These are phyloP conservation scores for Heliconius hewitsoni DNA, from an alignment of 1,140 invertebrate genomes.

Conservation along the genomic window DNA sequence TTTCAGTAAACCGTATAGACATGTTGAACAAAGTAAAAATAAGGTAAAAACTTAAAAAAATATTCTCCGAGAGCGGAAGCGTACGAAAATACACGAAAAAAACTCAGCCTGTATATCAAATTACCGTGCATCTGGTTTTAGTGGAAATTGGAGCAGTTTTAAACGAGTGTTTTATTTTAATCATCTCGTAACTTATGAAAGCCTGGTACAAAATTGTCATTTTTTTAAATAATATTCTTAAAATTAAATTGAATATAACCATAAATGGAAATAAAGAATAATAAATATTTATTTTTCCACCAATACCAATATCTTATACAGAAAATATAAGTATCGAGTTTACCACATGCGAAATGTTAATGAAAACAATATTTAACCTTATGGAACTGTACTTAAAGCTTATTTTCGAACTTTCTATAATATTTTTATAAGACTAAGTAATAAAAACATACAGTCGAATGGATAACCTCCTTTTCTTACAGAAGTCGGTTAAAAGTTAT, in stretches of 20 bases:
- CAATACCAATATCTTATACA: background rate
- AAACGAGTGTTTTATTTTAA: constrained; percentile 42
- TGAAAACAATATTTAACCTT: background rate
- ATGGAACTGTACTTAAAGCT: background rate
- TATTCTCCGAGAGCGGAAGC: constrained; percentile 50
- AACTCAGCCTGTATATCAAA: constrained; percentile 57
- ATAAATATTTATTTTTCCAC: constrained; percentile 11
- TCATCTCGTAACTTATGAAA: constrained; percentile 34
- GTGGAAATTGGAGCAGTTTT: constrained; percentile 48
- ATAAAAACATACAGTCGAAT: no score
- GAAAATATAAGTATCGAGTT: background rate
- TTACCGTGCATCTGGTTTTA: constrained; percentile 65
- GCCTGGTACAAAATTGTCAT: constrained; percentile 41
- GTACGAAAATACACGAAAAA: constrained; percentile 50
- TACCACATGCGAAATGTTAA: background rate
- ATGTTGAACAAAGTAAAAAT: constrained; percentile 38
- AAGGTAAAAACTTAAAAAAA: constrained; percentile 39
- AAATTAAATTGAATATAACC: constrained; percentile 17
- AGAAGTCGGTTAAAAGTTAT: background rate
- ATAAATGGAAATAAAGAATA: constrained; percentile 2
- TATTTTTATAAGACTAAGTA: background rate
- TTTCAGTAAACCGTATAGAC: constrained; percentile 19
- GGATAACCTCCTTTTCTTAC: no score
- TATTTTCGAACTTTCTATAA: background rate
- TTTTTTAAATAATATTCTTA: constrained; percentile 23